Evolutionary conservation across 1,140 invertebrate genomes (phyloP), one percentile per base, ranked within the genome.

Genomic region (Pseudoatta argentina): DNA sequence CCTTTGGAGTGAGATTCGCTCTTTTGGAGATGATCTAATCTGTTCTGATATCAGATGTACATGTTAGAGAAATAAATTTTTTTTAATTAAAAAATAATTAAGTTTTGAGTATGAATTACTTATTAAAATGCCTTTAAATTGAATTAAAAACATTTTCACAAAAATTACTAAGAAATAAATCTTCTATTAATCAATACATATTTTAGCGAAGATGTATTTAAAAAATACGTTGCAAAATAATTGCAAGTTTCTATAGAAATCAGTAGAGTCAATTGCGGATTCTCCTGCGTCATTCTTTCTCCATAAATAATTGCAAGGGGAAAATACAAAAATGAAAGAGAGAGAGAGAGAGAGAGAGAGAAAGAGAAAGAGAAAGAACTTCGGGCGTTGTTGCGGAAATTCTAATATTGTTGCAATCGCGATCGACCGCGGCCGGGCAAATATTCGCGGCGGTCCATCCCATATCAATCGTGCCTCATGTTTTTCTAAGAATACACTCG

Each of bases 401-500:
- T 30, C 39, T 51, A 57, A 75, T 82, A 83, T 83, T 48, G 69
- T 75, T 83, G 55, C 39, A 51, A 75, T 63, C 55, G 24, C 5
- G 24, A 27, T 27, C 30, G 66, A 44, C 53, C 34, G n/a, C 14
- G 55, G 18, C n/a, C 53, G 0, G 39, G 67, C 79, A 61, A 82
- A 73, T 82, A 59, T 48, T 81, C 78, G 78, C 78, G n/a, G 34
- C 6, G 30, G 53, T 61, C 18, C 53, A 27, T 55, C 44, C n/a
- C 55, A 7, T 73, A 16, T 73, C 79, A 83, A 83, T 83, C 79
- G 39, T 61, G 55, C 72, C 59, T 61, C 39, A 44, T 83, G 67
- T 83, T 83, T 73, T 75, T 75, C 69, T 83, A 83, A 83, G 69
- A 83, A 61, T 21, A 64, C 55, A 73, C 30, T 30, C 67, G 34